Conservation (phyloP, 2,113 vertebrate genomes). For the Rostratula benghalensis region DNA sequence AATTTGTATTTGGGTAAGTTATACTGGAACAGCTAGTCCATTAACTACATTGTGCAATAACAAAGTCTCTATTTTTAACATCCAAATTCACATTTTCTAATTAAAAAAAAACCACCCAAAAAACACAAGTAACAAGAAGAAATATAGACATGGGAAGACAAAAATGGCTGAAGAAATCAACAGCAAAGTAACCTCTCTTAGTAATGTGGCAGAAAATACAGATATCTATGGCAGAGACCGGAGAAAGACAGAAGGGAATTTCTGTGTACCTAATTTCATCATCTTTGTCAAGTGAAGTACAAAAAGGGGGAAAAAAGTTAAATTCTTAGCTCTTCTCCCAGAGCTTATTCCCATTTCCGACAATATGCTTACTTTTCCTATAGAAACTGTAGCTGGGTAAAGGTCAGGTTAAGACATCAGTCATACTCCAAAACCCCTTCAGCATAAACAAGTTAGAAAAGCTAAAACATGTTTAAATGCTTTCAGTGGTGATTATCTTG, state of each 20-base stretch:
- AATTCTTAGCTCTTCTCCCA: background rate
- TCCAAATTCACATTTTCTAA: background rate
- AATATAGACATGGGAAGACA: background rate
- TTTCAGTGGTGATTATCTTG: background rate
- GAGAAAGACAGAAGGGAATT: background rate
- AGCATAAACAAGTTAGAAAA: background rate
- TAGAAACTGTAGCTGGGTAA: background rate
- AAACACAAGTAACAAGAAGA: background rate
- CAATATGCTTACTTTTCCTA: background rate
- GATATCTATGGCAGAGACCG: background rate
- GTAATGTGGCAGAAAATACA: background rate
- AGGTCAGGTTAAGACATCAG: background rate
- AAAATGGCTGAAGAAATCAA: background rate
- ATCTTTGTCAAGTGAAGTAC: background rate
- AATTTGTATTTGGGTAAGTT: background rate
- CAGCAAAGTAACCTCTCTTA: background rate
- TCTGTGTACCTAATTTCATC: background rate
- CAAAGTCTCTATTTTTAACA: background rate
- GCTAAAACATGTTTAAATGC: background rate
- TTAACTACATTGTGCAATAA: background rate
- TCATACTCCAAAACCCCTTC: background rate
- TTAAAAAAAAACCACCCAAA: background rate
- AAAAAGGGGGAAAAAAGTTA: background rate
- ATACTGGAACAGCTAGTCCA: background rate
- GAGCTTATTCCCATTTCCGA: background rate